Base-by-base conservation (phyloP, 53 echinoderm and acorn worm genomes). In the Mesocentrotus franciscanus region DNA sequence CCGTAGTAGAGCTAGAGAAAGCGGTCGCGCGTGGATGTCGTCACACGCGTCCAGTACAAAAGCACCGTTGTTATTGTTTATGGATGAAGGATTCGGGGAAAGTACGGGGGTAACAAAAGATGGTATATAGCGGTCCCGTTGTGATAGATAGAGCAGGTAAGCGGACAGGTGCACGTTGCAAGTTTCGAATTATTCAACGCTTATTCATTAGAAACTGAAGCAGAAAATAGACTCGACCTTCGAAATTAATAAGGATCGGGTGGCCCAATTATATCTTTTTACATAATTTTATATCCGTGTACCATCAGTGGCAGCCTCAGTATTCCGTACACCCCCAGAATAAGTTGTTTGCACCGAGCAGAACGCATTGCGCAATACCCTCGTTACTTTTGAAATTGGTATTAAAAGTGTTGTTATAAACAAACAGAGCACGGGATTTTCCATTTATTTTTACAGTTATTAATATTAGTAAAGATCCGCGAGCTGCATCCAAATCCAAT, bases 1-100 rank as follows among this genome's bases (percentile, higher is more conserved):
- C 30, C 71, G 74, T 74, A 74, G 74, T 74, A 74, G 15, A 16
- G 62, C 15, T 62, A 62, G 32, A 10, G 74, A 30, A 32, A 74
- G 74, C 74, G 74, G 74, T 74, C 74, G 74, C 74, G 74, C 74
- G 74, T 30, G 74, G 32, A 30, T 74, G 29, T 74, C 74, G 74
- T 74, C 74, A 74, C 74, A 74, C 74, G 74, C 74, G 74, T 29
- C 74, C 74, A 74, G 74, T 32, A 74, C 74, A 74, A 74, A 68
- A 74, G 74, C 30, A 74, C 74, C 9, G 0, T 74, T 74, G 74
- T 74, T 74, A 74, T 74, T 74, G 74, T 74, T 74, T 74, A 74
- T 30, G 12, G 32, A 74, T 9, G 30, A 12, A 30, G 29, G 74
- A 74, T 74, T 74, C 74, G 74, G 74, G 74, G 74, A 74, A 71